These are phyloP conservation scores for Drosophila emarginata DNA, from an alignment of 2,888 invertebrate species.

Conservation along the genomic window DNA sequence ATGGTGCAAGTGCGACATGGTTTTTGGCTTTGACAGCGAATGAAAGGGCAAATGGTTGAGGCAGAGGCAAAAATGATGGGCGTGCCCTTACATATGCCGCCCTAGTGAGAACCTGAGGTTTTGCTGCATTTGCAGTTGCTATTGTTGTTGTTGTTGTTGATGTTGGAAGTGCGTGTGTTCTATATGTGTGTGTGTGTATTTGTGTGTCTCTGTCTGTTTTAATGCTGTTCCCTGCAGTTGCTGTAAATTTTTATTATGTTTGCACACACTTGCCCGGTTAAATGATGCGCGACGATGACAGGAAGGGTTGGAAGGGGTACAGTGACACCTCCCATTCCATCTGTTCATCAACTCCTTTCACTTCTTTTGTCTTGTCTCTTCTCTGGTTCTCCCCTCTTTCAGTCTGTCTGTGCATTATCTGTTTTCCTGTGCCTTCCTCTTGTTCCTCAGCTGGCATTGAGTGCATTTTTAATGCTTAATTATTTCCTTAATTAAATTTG, in stretches of 20 bases:
- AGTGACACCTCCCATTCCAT: not conserved
- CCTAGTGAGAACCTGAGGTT: conserved; percentile 44
- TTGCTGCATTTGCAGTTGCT: conserved; percentile 1
- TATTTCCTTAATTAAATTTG: conserved; percentile 78
- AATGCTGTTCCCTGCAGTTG: conserved; percentile 40
- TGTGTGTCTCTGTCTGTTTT: conserved; percentile 10
- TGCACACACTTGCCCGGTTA: conserved; percentile 51
- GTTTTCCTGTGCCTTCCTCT: conserved; percentile 5
- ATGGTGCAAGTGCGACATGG: conserved; percentile 16
- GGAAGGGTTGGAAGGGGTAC: not conserved
- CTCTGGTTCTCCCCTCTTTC: conserved; percentile 14
- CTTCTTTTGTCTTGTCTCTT: not conserved
- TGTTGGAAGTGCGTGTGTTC: conserved; percentile 5
- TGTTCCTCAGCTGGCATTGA: conserved; percentile 47
- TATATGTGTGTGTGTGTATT: not conserved
- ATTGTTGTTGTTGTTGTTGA: not conserved
- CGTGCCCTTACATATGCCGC: conserved; percentile 21
- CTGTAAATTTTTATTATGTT: conserved; percentile 44
- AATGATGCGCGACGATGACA: conserved; percentile 42
- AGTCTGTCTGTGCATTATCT: conserved; percentile 27
- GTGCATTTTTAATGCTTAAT: conserved; percentile 74
- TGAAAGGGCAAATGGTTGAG: not conserved
- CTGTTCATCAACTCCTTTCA: not conserved
- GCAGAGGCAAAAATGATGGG: conserved; percentile 15
- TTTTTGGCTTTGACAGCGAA: conserved; percentile 8